Base-by-base conservation (phyloP, 2,113 vertebrate species). In the Bufo gargarizans region DNA sequence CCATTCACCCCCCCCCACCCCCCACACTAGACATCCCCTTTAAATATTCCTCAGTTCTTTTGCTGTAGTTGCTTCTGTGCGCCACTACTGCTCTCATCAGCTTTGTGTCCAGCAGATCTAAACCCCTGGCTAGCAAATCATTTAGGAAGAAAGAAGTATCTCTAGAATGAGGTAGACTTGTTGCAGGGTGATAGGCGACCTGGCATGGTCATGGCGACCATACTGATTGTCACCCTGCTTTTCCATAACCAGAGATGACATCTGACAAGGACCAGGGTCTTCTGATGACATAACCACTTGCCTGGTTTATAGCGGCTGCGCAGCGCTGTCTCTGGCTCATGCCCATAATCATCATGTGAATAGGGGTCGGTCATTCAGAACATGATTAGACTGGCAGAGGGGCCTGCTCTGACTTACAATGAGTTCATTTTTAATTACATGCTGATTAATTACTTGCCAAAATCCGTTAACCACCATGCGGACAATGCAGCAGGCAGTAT, bases 381-480 rank as follows among this genome's bases (percentile, higher is more conserved):
- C 77, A 43, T 59, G 55, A 58, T 58, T n/a, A 22, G 50, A 33
- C 11, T 79, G 50, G 77, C 49, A 55, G 53, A 14, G 10, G 53
- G 14, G 49, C 19, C 53, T 13, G 53, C 77, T 58, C 14, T 79
- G 55, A 58, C 77, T 80, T 17, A 80, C 55, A 59, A 80, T 80
- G 58, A 80, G 53, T 80, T 80, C 55, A 59, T 58, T 79, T 22
- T 33, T 58, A 80, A 80, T 58, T 80, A 55, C 55, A 33, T 14
- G 77, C 53, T 43, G 77, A 33, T 80, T 78, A 14, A 53, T 78
- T 56, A 79, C 50, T 79, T 80, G 53, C 53, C 77, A 80, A 80
- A 59, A 80, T 58, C 14, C 22, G 7, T 80, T 80, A 80, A 13
- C n/a, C 22, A 9, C 20, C n/a, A 43, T 80, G 1, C n/a, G 14